phyloP scores from a whole-genome alignment of 1,140 invertebrate species.

The Neodiprion pinetum region DNA sequence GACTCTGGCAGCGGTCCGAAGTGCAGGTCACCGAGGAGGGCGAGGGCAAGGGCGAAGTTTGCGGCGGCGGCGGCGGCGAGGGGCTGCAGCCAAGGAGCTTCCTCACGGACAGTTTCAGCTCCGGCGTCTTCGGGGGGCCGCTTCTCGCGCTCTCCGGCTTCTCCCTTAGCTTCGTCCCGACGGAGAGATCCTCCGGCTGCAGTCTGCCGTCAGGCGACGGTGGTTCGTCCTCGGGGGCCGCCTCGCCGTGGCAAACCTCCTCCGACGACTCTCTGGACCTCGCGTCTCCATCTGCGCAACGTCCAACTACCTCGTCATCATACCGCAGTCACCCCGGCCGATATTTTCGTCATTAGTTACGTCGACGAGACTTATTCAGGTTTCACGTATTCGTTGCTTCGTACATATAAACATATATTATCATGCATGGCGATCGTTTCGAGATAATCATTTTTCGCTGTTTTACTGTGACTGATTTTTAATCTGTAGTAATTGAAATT shows the following conservation, averaged over 20 bases:
- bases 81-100: slow-evolving; percentile 52
- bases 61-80: slow-evolving; percentile 40
- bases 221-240: slow-evolving; percentile 29
- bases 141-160: slow-evolving; percentile 25
- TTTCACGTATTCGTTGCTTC: too few species aligned
- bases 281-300: slow-evolving; percentile 43
- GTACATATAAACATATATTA: too few species aligned
- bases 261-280: slow-evolving; percentile 31
- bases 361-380: too few species aligned
- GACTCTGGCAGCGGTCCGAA: slow-evolving; percentile 14
- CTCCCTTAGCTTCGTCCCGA: slow-evolving; percentile 43
- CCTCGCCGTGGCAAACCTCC: slow-evolving; percentile 26
- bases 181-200: slow-evolving; percentile 50
- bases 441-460: too few species aligned
- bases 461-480: too few species aligned
- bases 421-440: too few species aligned
- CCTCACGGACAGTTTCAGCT: slow-evolving; percentile 51
- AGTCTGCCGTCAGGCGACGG: slow-evolving; percentile 47
- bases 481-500: too few species aligned
- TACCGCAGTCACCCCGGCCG: too few species aligned
- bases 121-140: slow-evolving; percentile 41
- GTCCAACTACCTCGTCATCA: neutral
- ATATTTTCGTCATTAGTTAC: too few species aligned
- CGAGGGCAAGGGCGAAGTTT: slow-evolving; percentile 6
- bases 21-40: slow-evolving; percentile 4